Evolutionary conservation across 2,113 vertebrate species (phyloP), one percentile per base, ranked within the genome.

Genomic region (Chloebia gouldiae): DNA sequence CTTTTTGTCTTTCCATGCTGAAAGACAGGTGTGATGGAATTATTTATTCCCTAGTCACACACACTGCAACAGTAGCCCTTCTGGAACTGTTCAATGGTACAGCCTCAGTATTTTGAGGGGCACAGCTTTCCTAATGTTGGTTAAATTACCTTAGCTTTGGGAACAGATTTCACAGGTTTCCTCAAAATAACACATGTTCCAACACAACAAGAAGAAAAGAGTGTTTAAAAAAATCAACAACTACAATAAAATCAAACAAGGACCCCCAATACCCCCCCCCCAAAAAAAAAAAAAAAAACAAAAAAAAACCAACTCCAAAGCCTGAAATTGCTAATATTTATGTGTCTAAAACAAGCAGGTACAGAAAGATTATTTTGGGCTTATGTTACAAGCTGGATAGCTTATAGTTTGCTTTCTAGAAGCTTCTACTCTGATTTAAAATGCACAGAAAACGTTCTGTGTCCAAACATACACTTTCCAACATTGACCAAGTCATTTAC

Each of bases 241-340:
- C 8, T 49, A 33, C 3, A 23, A 61, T 31, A 24, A 21, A 27
- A 12, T 5, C 10, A 75, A 75, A 42, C 20, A 14, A 45, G 60
- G 63, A 0, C 1, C 1, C 11, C 8, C 21, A 19, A 15, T 7
- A 20, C 3, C 7, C 7, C 6, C 25, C 10, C 22, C 18, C 6
- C 10, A 12, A 4, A 25, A 31, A 42, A n/a, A 37, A 12, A 4
- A 25, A 31, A 42, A n/a, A 37, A 37, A 39, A 39, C 33, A 27
- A 37, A 37, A 51, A 7, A 40, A 40, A 40, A 51, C 6, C 25
- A 45, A 35, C 14, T 45, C 8, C 12, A 60, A 64, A 31, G 4
- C 9, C 40, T 35, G 51, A 83, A 81, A 24, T 24, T 40, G 8
- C 25, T 82, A 13, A 82, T 61, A 10, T 54, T 61, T 61, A 30